phyloP scores from a whole-genome alignment of 2,888 invertebrate genomes.

The Acanthacorydalis orientalis region DNA sequence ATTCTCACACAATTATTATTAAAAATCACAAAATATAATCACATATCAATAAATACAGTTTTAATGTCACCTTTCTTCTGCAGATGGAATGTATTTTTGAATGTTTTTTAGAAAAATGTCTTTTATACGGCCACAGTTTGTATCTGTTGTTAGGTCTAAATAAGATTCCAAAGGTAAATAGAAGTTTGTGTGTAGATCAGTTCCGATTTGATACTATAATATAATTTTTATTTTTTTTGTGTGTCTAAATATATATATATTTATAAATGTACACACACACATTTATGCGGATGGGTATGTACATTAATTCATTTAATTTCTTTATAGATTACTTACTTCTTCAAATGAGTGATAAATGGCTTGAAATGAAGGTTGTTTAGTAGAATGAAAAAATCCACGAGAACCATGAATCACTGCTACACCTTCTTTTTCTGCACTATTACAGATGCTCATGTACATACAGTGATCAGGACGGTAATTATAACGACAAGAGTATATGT shows the following conservation, averaged over 20 bases:
- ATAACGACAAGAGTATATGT: slow-evolving; percentile 66
- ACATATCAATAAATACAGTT: too few relatives aligned
- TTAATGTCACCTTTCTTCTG: too few relatives aligned
- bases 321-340: slow-evolving; percentile 24
- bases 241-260: too few relatives aligned
- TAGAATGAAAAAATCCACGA: slow-evolving; percentile 67
- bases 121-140: slow-evolving; percentile 47
- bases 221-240: too few relatives aligned
- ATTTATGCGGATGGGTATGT: background rate
- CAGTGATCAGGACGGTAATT: slow-evolving; percentile 94
- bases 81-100: slow-evolving; percentile 22
- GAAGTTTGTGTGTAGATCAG: slow-evolving; percentile 43
- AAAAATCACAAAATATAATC: too few relatives aligned
- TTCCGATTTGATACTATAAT: slow-evolving; percentile 45
- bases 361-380: slow-evolving; percentile 73
- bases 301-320: too few relatives aligned
- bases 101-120: slow-evolving; percentile 32
- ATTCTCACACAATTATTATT: too few relatives aligned
- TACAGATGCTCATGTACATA: slow-evolving; percentile 84
- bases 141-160: slow-evolving; percentile 31
- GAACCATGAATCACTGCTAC: slow-evolving; percentile 80
- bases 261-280: too few relatives aligned
- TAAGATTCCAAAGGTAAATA: slow-evolving; percentile 38
- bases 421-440: slow-evolving; percentile 51
- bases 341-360: slow-evolving; percentile 47